Conservation (phyloP, 2,888 invertebrate genomes). For the Agriopis leucophaearia region DNA sequence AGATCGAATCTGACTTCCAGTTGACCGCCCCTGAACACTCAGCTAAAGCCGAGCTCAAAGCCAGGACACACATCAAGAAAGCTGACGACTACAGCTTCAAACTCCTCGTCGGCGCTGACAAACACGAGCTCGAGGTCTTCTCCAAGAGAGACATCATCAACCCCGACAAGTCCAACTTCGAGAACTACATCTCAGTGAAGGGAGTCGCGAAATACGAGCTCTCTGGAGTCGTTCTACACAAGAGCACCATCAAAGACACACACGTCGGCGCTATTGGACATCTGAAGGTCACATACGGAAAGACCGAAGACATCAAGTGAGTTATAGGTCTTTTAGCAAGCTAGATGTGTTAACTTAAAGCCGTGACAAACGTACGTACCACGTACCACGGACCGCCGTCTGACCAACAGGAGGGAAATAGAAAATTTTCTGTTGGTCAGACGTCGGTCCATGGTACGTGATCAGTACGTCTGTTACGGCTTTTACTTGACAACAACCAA, state of each 20-base stretch:
- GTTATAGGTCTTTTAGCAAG: constrained; percentile 48
- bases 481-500: too few relatives aligned
- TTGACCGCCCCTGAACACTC: constrained; percentile 87
- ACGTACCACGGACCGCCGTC: too few relatives aligned
- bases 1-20: constrained; percentile 85
- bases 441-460: too few relatives aligned
- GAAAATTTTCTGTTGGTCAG: too few relatives aligned
- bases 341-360: too few relatives aligned
- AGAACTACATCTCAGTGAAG: constrained; percentile 86
- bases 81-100: constrained; percentile 77
- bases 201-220: constrained; percentile 88
- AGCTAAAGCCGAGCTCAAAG: constrained; percentile 87
- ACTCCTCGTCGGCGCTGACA: constrained; percentile 62
- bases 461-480: too few relatives aligned
- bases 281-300: constrained; percentile 82
- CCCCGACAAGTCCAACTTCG: constrained; percentile 87
- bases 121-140: constrained; percentile 77
- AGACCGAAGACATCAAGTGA: constrained; percentile 86
- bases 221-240: constrained; percentile 86
- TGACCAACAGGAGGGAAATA: too few relatives aligned
- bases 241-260: constrained; percentile 82
- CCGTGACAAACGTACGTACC: too few relatives aligned
- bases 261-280: constrained; percentile 86
- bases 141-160: constrained; percentile 86
- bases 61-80: constrained; percentile 76